Evolutionary conservation across 2,797 vertebrate species (phyloP).

Genomic region (Microtus obscurus): DNA sequence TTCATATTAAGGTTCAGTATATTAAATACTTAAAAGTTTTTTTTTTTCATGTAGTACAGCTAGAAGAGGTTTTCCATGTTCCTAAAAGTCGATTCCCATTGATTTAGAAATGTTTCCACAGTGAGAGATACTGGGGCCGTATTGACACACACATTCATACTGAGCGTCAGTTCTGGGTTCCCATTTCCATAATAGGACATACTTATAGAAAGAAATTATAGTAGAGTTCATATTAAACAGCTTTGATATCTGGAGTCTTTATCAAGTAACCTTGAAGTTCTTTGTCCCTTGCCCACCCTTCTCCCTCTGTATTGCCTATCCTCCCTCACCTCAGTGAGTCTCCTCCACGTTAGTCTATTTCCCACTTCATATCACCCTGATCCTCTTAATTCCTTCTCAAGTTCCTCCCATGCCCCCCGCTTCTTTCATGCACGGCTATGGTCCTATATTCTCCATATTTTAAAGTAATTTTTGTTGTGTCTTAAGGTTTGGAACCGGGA

Average conservation of each 20-base stretch:
- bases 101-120: background rate
- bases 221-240: background rate
- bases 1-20: background rate
- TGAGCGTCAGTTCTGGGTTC: background rate
- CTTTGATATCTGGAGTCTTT: background rate
- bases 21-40: background rate
- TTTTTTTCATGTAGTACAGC: background rate
- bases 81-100: background rate
- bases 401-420: rapidly evolving
- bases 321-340: background rate
- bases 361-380: background rate
- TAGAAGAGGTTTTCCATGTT: background rate
- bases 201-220: slow-evolving; percentile 73
- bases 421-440: background rate
- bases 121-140: rapidly evolving
- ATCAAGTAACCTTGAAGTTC: background rate
- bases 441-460: background rate
- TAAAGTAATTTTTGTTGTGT: background rate
- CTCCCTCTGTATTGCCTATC: too few species aligned
- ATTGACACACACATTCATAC: background rate
- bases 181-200: slow-evolving; percentile 48
- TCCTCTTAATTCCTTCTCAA: background rate
- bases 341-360: background rate
- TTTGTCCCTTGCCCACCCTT: too few species aligned
- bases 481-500: background rate